Evolutionary conservation across 2,113 vertebrate species (phyloP).

Genomic region (Cyanoramphus novaezelandiae): DNA sequence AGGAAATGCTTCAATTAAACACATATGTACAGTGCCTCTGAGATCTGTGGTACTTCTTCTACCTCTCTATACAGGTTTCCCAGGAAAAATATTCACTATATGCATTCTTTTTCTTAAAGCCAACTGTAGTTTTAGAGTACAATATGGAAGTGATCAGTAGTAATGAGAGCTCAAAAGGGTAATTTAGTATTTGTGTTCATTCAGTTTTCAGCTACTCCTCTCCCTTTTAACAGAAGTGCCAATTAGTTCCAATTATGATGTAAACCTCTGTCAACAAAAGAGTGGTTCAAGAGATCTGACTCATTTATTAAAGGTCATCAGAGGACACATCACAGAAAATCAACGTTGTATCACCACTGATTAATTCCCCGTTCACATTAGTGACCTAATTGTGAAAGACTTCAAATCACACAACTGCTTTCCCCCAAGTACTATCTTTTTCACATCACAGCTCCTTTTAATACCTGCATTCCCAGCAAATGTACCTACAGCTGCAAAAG

Average conservation of each 20-base stretch:
- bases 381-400: neutral
- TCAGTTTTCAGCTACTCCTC: neutral
- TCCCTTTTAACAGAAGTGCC: neutral
- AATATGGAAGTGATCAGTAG: neutral
- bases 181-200: neutral
- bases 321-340: neutral
- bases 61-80: neutral
- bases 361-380: neutral
- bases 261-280: neutral
- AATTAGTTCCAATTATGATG: slow-evolving; percentile 12
- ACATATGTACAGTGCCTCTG: neutral
- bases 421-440: neutral
- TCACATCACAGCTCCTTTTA: neutral
- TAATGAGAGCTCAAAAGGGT: neutral
- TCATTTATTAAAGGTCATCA: neutral
- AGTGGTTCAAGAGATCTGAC: neutral
- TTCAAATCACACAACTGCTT: neutral
- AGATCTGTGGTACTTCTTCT: neutral
- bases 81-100: neutral
- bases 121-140: neutral
- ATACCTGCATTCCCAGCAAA: neutral
- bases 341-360: neutral
- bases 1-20: neutral
- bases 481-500: neutral
- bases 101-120: neutral